Conservation (phyloP, 30 jellyfish, hydroid and myxozoan species). For the Clytia hemisphaerica region DNA sequence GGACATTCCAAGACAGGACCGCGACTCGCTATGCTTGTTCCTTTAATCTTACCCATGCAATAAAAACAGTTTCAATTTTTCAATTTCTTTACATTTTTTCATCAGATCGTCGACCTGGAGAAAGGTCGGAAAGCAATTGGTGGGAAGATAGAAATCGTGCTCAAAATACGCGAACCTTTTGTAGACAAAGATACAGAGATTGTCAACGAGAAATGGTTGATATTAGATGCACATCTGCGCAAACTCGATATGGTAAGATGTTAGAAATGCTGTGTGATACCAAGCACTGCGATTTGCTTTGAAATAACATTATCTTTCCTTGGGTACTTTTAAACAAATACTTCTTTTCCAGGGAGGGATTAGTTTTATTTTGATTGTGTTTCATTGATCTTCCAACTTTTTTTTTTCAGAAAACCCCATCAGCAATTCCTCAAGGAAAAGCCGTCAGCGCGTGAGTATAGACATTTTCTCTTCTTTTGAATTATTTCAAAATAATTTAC, state of each 20-base stretch:
- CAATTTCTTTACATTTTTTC: no score
- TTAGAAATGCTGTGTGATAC: not conserved
- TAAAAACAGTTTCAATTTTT: no score
- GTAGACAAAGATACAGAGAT: slow-evolving; percentile 92
- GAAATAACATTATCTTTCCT: not conserved
- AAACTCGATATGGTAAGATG: slow-evolving; percentile 51
- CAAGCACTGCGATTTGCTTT: not conserved
- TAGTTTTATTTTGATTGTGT: not conserved
- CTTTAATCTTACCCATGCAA: no score
- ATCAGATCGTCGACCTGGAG: slow-evolving; percentile 69
- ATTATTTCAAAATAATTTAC: no score
- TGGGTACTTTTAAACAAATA: not conserved
- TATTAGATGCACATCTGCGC: slow-evolving; percentile 77
- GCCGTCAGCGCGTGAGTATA: no score
- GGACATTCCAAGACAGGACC: no score
- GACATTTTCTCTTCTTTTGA: no score
- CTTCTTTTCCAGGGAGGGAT: not conserved
- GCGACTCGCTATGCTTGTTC: no score
- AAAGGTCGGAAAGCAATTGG: slow-evolving; percentile 91
- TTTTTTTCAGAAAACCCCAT: not conserved
- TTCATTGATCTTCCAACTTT: not conserved
- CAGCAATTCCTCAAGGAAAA: no score
- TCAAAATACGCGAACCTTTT: slow-evolving; percentile 75
- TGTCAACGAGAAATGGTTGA: slow-evolving; percentile 87
- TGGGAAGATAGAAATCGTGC: slow-evolving; percentile 75